Evolutionary conservation across 2,113 vertebrate genomes (phyloP), one percentile per base, ranked within the genome.

Genomic region (Mellivora capensis): DNA sequence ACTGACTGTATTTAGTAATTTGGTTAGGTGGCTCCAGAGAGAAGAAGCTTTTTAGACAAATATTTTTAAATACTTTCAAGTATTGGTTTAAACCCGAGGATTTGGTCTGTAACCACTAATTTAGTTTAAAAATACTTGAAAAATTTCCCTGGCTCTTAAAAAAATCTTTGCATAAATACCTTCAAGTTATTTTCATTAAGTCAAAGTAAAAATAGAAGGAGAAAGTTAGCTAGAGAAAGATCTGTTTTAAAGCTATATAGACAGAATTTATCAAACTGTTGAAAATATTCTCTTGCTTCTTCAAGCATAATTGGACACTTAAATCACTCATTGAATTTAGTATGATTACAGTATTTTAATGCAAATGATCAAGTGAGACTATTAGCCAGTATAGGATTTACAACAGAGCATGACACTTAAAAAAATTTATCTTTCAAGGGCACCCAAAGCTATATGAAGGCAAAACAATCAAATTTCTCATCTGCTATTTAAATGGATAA

Each of bases 121-220:
- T 79, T 54, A 93, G 47, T 91, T 91, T 85, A 20, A 37, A 85
- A 90, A 57, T 94, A 88, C 29, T 59, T 91, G 6, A 93, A 95
- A 87, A 87, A 92, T 54, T 72, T 77, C 23, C 94, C 7, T 21
- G 74, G 11, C 25, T 91, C 27, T 92, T 77, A 54, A 37, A 83
- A 93, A 84, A n/a, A 12, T 86, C 74, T 92, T 61, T 87, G 37
- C 14, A 94, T 74, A 93, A 86, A 79, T 42, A 89, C 2, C 25
- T 85, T 67, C 11, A 61, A 31, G n/a, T 87, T 83, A 76, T 79
- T 97, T 95, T 67, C 18, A 82, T 79, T 88, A 77, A 96, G 72
- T 72, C 37, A 85, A 93, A 96, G 42, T 71, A 69, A 34, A 87
- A 95, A 87, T 87, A 14, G 90, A 79, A 95, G 67, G 17, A 90